Base-by-base conservation (phyloP, 2,113 vertebrate species). In the Copsychus sechellarum region DNA sequence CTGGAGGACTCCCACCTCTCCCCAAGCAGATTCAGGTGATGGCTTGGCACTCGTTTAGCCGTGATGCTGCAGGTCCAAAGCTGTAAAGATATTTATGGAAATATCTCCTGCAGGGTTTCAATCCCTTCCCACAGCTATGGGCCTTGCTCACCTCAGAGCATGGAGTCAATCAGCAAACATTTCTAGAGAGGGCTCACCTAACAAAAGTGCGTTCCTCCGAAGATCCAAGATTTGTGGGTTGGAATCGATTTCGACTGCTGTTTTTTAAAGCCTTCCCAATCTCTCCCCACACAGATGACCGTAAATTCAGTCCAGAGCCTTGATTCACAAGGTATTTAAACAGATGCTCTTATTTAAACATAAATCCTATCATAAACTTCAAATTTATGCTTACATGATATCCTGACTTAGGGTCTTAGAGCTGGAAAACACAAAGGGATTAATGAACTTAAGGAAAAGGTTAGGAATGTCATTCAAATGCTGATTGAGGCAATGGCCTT, bases 381-480 rank as follows among this genome's bases (percentile, higher is more conserved):
- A 94, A 95, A 96, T 95, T 96, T 96, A 96, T 96, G 95, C 95
- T 95, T 96, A 96, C 93, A 94, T 86, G 94, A 96, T 94, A 93
- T 95, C 93, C 93, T 94, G 94, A 96, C 95, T 97, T 96, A 97
- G 90, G 86, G 92, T 95, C 94, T 97, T 96, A 94, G 94, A 93
- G 92, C 76, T 94, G 90, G 95, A 96, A 96, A 97, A 95, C 94
- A 96, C 95, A 97, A 95, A 96, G 95, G 94, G 95, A 95, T 96
- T 96, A 96, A 96, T 96, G 94, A 97, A 97, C 93, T 95, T 96
- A 95, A 95, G 92, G 95, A 92, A 97, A 96, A 97, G 93, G 95
- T 95, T 97, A 95, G 93, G 82, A 96, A 96, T 96, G 93, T 96
- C 96, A 97, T 97, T 96, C 95, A 97, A 97, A 96, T 92, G 92